Base-by-base conservation (phyloP, 2,888 invertebrate species). In the Leuctra nigra region DNA sequence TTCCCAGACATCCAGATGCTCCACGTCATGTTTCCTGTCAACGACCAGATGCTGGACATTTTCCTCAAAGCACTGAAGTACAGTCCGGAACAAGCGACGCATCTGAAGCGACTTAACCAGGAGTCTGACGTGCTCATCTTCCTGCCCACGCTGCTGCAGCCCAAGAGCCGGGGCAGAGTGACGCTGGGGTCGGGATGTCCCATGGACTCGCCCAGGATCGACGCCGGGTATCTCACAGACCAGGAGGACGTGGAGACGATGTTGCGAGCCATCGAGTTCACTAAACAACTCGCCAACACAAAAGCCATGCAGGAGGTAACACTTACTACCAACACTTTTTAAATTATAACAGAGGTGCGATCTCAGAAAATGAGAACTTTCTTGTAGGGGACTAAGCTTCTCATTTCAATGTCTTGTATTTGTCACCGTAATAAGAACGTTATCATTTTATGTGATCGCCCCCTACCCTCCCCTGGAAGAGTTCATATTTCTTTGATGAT, bases 151-250 rank as follows among this genome's bases (percentile, higher is more conserved):
- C 70, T 92, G 1, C 70, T 97, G 63, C 79, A 95, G 4, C 92
- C 96, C 0, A 86, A 84, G 66, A 94, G 94, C 68, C 81, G 82
- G 0, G 97, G 97, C 0, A 85, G 86, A 81, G 75, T 98, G n/a
- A 83, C 84, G 53, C 72, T 98, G 18, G 83, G 82, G 62, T 89
- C 87, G 48, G 79, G 77, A 29, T 87, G 95, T 70, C 94, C 96
- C 0, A 77, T 84, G 62, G 82, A 87, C 1, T 82, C 87, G 60
- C 95, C 95, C 0, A 81, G 86, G 13, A 86, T 97, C 55, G 87
- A 90, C 68, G 92, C 96, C 0, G 95, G 95, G 70, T 97, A 97
- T 69, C 87, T 96, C 67, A 84, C 89, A 0, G 68, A 71, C 7
- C 83, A 84, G 62, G 81, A 87, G 66, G 96, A 96, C 65, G 77